phyloP scores from a whole-genome alignment of 2,113 vertebrate genomes.

The Cyphomyrus discorhynchus region DNA sequence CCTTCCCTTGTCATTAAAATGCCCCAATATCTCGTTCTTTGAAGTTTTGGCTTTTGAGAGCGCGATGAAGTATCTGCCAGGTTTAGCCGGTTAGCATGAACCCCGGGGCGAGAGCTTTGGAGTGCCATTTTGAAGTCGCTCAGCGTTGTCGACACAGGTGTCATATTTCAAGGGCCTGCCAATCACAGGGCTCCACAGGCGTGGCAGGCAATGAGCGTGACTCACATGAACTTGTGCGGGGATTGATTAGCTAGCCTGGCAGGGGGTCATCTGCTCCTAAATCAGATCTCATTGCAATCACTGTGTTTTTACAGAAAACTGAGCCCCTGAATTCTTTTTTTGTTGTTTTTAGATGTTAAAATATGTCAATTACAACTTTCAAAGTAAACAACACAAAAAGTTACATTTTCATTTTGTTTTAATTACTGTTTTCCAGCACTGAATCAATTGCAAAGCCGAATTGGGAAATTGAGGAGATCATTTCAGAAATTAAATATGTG shows the following conservation, averaged over 20 bases:
- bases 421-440: not conserved
- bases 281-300: not conserved
- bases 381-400: not conserved
- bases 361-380: not conserved
- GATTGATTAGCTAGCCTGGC: not conserved
- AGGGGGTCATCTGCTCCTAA: not conserved
- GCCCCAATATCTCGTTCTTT: not conserved
- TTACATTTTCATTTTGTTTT: not conserved
- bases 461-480: not conserved
- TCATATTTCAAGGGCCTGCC: not conserved
- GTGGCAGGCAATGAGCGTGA: not conserved
- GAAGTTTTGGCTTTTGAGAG: not conserved
- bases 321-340: not conserved
- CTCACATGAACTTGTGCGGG: not conserved
- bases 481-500: not conserved
- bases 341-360: not conserved
- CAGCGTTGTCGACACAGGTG: not conserved
- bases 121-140: not conserved
- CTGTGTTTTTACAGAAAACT: not conserved
- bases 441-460: not conserved
- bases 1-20: not conserved
- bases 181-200: not conserved
- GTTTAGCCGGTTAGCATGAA: not conserved
- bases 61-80: not conserved
- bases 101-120: not conserved